Evolutionary conservation across 2,113 vertebrate genomes (phyloP).

Genomic region (Sigmodon hispidus): DNA sequence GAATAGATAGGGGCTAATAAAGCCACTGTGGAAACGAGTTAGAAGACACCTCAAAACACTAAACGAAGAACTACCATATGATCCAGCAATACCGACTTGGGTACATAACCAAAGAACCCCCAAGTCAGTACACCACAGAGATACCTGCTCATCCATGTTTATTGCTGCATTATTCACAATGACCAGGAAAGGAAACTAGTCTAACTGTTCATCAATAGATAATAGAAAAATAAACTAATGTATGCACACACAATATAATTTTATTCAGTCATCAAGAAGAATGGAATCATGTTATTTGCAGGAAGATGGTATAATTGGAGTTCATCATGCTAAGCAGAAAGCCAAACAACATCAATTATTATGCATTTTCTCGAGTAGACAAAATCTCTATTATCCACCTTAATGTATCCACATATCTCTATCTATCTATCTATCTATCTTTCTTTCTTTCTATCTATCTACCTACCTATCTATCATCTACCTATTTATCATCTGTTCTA

Average conservation of each 20-base stretch:
- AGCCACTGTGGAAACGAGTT: neutral
- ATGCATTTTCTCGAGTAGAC: neutral
- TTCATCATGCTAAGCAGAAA: neutral
- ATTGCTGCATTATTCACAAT: no score
- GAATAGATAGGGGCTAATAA: no score
- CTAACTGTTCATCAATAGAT: neutral
- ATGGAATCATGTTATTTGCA: neutral
- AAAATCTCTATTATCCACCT: neutral
- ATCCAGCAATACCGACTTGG: no score
- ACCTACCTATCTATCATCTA: neutral
- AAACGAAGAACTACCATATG: neutral
- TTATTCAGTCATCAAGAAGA: neutral
- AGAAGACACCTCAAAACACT: neutral
- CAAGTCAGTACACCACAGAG: neutral
- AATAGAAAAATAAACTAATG: neutral
- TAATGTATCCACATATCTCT: neutral
- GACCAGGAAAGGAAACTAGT: neutral
- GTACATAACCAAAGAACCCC: no score
- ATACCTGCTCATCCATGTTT: neutral
- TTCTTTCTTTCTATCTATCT: neutral
- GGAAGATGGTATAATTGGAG: neutral
- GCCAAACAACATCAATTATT: neutral
- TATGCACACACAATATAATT: neutral
- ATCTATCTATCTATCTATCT: neutral
- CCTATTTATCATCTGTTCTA: neutral